Base-by-base conservation (phyloP, 2,797 vertebrate species). In the Valencia hispanica region DNA sequence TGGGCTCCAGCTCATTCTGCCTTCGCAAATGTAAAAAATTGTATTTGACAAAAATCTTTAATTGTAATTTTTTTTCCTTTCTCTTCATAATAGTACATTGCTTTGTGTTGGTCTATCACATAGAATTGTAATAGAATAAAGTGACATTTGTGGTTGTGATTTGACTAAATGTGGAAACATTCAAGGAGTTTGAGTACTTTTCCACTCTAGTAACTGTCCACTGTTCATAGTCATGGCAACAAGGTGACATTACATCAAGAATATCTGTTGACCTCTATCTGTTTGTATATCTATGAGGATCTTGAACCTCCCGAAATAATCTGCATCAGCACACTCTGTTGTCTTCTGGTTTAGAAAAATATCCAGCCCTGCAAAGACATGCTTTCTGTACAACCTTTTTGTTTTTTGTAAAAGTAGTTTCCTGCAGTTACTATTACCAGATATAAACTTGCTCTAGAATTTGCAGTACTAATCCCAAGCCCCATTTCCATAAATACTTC, bases 401-500 rank as follows among this genome's bases (percentile, higher is more conserved):
- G 74, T n/a, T 66, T 61, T 30, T 45, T 73, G 68, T 66, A 65
- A 75, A 83, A 78, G 48, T 18, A 74, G 36, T 69, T 83, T 84
- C 45, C 68, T 66, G 73, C 57, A 76, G 66, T 51, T 82, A 73
- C 72, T 78, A 74, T 83, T 53, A 85, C 77, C 81, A 78, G 79
- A 76, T 83, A 79, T 81, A 77, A 77, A 82, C 79, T 84, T 87
- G 80, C 82, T 86, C 85, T 81, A 88, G 88, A 91, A 90, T 70
- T 75, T 87, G 45, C 78, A 70, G 81, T 82, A 79, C 84, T 89
- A 82, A 88, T 88, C 85, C 79, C 79, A 81, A 74, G 20, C 83
- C 82, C 81, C 75, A 65, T 88, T 92, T 92, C 91, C 89, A 92
- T 89, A 91, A 93, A 92, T 90, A 92, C 88, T 69, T 85, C 77